phyloP scores from a whole-genome alignment of 2,113 vertebrate genomes.

The Notarius lentiginosus region DNA sequence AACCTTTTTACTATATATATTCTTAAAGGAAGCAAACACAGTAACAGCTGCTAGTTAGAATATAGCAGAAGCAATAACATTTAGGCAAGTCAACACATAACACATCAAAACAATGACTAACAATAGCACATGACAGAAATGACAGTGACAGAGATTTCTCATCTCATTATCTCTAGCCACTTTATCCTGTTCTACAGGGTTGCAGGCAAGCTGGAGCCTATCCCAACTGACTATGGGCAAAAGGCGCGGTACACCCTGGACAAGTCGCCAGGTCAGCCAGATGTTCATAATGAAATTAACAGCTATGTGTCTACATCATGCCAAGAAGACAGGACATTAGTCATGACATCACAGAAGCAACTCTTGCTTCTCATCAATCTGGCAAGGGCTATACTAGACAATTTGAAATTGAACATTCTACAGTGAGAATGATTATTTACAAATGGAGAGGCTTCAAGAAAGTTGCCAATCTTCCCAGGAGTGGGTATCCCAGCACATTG shows the following conservation, averaged over 20 bases:
- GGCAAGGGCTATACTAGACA: neutral
- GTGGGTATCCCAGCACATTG: too few species aligned
- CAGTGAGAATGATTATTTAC: neutral
- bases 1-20: neutral
- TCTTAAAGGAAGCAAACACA: neutral
- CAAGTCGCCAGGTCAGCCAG: too few species aligned
- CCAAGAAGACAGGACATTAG: neutral
- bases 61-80: slow-evolving; percentile 3
- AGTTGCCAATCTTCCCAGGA: too few species aligned
- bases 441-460: too few species aligned
- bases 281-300: too few species aligned
- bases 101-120: slow-evolving; percentile 2
- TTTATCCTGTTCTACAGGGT: too few species aligned
- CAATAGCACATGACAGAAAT: neutral
- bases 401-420: neutral
- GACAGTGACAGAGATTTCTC: too few species aligned
- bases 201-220: too few species aligned
- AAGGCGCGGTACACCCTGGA: too few species aligned
- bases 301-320: neutral
- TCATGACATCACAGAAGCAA: neutral
- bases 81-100: neutral
- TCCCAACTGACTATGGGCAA: too few species aligned
- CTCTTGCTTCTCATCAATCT: neutral
- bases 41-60: neutral
- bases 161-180: too few species aligned